Base-by-base conservation (phyloP, 1,140 invertebrate species). In the Amyelois transitella region DNA sequence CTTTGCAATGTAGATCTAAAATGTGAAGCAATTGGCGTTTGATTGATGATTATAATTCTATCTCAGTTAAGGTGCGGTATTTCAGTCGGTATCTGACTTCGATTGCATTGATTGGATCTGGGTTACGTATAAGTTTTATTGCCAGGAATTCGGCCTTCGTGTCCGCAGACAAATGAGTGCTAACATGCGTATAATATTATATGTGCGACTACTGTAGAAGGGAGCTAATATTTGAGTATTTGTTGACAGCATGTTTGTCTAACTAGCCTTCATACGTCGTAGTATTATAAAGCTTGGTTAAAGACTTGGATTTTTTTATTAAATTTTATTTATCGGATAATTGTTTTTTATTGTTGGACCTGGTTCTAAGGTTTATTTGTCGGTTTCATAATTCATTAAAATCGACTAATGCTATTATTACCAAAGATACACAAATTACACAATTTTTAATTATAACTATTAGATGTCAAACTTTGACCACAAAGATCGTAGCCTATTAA, bases 51-150 rank as follows among this genome's bases (percentile, higher is more conserved):
- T 32, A 32, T 6, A 6, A 38, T 38, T 38, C 1, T 38, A 38
- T 38, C 12, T 38, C 32, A 38, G 32, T 14, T 38, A 38, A 38
- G 32, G 32, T 38, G 32, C n/a, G 32, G 32, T 38, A 38, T 38
- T 28, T 8, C 12, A 28, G n/a, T 38, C 12, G n/a, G 2, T 14
- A 20, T 45, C 1, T 1, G 43, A 19, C 7, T 45, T 17, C 18
- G 12, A 43, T n/a, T 43, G 38, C 4, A 6, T 43, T 3, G 18
- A 19, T 45, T 45, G 43, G 43, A 82, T 80, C 77, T 81, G 71
- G 80, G 80, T 81, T 79, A 79, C 58, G 69, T 63, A 56, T 77
- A 74, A 62, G 65, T 77, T 83, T 81, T 79, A 83, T 77, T 76
- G 71, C 71, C 56, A 67, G 68, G 72, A 67, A 72, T 81, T 69